Conservation (phyloP, 2,113 vertebrate species). For the Gyps fulvus region DNA sequence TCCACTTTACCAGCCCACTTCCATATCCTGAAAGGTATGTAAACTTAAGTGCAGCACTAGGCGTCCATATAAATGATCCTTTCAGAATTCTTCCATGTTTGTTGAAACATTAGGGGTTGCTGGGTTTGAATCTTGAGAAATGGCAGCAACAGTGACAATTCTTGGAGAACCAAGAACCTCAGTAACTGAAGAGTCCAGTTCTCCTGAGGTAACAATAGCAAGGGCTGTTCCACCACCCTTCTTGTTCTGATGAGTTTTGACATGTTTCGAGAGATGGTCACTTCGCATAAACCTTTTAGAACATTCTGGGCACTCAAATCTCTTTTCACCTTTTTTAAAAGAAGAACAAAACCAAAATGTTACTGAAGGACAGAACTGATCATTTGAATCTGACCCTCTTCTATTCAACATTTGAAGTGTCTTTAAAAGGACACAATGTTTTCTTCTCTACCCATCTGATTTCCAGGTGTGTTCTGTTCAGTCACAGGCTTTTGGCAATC, state of each 20-base stretch:
- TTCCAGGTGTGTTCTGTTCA: neutral
- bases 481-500: neutral
- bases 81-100: conserved; percentile 91
- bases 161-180: conserved; percentile 91
- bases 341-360: conserved; percentile 19
- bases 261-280: conserved; percentile 98
- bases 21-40: conserved; percentile 77
- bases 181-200: conserved; percentile 91
- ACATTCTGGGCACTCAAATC: conserved; percentile 97
- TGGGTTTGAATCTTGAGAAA: conserved; percentile 96
- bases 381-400: neutral
- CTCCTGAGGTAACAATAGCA: conserved; percentile 95
- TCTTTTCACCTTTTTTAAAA: conserved; percentile 89
- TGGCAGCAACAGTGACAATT: conserved; percentile 93
- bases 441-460: neutral
- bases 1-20: conserved; percentile 79
- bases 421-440: neutral
- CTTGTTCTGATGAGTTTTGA: conserved; percentile 99
- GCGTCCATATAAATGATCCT: conserved; percentile 67
- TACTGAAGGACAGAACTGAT: neutral
- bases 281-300: conserved; percentile 99
- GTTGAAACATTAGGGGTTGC: conserved; percentile 93
- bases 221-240: conserved; percentile 90
- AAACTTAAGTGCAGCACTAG: conserved; percentile 81
- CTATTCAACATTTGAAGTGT: neutral